Evolutionary conservation across 2,113 vertebrate genomes (phyloP).

Genomic region (Pteropus alecto): DNA sequence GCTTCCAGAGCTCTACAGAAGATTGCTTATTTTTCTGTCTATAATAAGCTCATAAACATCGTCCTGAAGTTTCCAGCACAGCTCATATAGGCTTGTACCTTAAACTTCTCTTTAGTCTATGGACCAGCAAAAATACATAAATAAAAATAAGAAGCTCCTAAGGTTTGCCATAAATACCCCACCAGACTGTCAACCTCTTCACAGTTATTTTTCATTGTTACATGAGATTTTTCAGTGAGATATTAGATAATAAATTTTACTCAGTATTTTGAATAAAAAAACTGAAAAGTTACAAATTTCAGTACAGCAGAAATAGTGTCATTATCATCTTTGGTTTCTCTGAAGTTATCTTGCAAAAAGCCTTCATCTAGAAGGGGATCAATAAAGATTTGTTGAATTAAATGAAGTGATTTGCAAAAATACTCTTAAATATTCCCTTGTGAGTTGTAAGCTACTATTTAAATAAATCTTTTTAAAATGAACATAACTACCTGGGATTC

Average conservation of each 20-base stretch:
- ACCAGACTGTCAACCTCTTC: background rate
- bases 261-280: background rate
- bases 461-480: background rate
- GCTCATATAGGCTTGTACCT: background rate
- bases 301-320: background rate
- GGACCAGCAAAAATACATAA: background rate
- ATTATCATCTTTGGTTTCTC: background rate
- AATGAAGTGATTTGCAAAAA: background rate
- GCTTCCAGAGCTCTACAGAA: background rate
- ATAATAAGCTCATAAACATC: background rate
- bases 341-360: background rate
- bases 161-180: background rate
- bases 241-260: background rate
- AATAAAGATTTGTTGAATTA: background rate
- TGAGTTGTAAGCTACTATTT: background rate
- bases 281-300: background rate
- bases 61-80: background rate
- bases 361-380: background rate
- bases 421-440: background rate
- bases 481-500: background rate
- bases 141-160: background rate
- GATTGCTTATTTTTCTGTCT: background rate
- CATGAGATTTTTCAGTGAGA: background rate
- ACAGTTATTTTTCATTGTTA: background rate
- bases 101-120: background rate